Conservation (phyloP, 35 echinoderm and acorn worm genomes). For the Heliocidaris erythrogramma region DNA sequence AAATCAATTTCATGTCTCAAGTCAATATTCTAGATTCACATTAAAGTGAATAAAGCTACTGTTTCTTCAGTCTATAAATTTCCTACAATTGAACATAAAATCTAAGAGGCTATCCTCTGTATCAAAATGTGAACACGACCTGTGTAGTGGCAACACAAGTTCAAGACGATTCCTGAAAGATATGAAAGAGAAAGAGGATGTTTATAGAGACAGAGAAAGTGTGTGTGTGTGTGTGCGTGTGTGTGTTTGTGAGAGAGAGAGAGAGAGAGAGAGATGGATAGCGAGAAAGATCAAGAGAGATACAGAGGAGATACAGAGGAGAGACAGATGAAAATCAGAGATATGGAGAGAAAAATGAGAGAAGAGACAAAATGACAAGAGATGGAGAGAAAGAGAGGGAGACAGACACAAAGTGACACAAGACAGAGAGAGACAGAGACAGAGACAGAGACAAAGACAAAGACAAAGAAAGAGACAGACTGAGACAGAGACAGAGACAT, state of each 20-base stretch:
- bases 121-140: too few relatives aligned
- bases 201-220: not conserved
- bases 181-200: not conserved
- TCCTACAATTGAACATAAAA: too few relatives aligned
- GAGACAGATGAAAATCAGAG: not conserved
- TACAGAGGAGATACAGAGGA: not conserved
- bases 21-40: too few relatives aligned
- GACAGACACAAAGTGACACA: too few relatives aligned
- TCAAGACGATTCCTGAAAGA: not conserved
- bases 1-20: too few relatives aligned
- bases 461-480: not conserved
- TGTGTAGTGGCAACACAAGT: too few relatives aligned
- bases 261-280: not conserved
- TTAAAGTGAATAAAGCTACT: too few relatives aligned
- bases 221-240: too few relatives aligned
- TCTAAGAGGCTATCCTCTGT: too few relatives aligned
- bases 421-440: not conserved
- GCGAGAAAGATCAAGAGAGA: not conserved
- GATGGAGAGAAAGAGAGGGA: not conserved
- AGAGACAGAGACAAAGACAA: not conserved
- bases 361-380: not conserved
- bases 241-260: not conserved
- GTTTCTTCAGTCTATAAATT: too few relatives aligned
- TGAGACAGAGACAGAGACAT: not conserved
- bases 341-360: not conserved